Evolutionary conservation across 2,888 invertebrate genomes (phyloP), one percentile per base, ranked within the genome.

Genomic region (Diplolepis rosae): DNA sequence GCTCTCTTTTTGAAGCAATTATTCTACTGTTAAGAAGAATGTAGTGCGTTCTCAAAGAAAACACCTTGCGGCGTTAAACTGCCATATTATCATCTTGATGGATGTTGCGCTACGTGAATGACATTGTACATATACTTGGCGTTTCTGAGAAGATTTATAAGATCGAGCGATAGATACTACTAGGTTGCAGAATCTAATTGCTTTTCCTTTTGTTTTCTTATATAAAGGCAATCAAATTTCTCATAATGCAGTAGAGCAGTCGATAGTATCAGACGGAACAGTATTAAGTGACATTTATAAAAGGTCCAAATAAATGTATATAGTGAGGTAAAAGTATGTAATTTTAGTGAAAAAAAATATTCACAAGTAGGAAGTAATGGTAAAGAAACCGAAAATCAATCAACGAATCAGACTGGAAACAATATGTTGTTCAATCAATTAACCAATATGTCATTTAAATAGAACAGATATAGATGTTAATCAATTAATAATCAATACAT

Each of bases 121-220:
- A 69, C 74, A 72, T 28, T 61, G 68, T 70, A n/a, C n/a, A n/a
- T n/a, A n/a, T n/a, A 72, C 52, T 70, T 69, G 68, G 67, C 72
- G 69, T 72, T 66, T 70, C 52, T 52, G 28, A 52, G 52, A 52
- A 52, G 30, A 28, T 52, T 52, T 30, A 52, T 7, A 4, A 52
- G 52, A 52, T 52, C 30, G 28, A 30, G 30, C 30, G 30, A 30
- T 51, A 28, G 15, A 30, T 35, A 35, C 30, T 52, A 52, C 52
- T 52, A 52, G 52, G 30, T 52, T 30, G 52, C 30, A 28, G 52
- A 52, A 30, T 52, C 52, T 52, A 28, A 52, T 52, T 52, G 30
- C 52, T 52, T 30, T 52, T 52, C 52, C 52, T 52, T 30, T 52
- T 52, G 15, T 52, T 52, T 28, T 52, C 27, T 52, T 28, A 52